Conservation (phyloP, 37 sponge, comb jelly and placozoan genomes). For the Beroe ovata region DNA sequence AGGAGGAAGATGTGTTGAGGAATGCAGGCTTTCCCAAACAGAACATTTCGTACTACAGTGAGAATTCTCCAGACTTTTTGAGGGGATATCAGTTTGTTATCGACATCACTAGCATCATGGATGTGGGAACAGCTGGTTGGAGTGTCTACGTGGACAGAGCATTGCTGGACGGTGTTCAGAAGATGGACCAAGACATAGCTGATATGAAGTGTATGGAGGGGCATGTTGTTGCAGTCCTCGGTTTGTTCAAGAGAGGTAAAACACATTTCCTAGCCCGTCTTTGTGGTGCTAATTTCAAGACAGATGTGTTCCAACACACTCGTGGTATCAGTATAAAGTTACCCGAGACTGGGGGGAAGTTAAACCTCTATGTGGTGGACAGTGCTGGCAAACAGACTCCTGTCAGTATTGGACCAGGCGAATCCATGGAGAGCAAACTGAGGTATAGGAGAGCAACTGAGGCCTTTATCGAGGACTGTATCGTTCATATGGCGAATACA, state of each 20-base stretch:
- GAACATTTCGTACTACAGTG: not conserved
- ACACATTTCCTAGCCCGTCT: constrained; percentile 57
- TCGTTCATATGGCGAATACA: constrained; percentile 65
- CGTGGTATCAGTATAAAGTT: constrained; percentile 65
- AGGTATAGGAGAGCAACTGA: constrained; percentile 50
- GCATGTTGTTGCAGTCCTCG: constrained; percentile 58
- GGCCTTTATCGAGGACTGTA: constrained; percentile 66
- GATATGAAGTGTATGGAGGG: constrained; percentile 55
- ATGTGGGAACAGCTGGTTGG: constrained; percentile 52
- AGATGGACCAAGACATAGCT: constrained; percentile 59
- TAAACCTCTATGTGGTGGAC: constrained; percentile 22
- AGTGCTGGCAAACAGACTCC: not conserved
- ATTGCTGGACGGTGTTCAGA: constrained; percentile 46
- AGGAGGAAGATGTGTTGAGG: constrained; percentile 34
- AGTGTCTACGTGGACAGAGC: constrained; percentile 47
- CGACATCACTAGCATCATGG: constrained; percentile 57
- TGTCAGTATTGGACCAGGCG: constrained; percentile 65
- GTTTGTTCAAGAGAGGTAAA: constrained; percentile 52
- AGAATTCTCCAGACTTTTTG: constrained; percentile 23
- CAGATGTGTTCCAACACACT: constrained; percentile 66
- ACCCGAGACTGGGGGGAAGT: constrained; percentile 54
- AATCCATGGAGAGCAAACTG: constrained; percentile 60
- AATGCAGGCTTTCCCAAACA: constrained; percentile 60
- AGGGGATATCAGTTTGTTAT: constrained; percentile 60
- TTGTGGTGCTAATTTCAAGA: constrained; percentile 57